These are phyloP conservation scores for Stegostoma tigrinum DNA, from an alignment of 2,113 vertebrate genomes.

Conservation along the genomic window DNA sequence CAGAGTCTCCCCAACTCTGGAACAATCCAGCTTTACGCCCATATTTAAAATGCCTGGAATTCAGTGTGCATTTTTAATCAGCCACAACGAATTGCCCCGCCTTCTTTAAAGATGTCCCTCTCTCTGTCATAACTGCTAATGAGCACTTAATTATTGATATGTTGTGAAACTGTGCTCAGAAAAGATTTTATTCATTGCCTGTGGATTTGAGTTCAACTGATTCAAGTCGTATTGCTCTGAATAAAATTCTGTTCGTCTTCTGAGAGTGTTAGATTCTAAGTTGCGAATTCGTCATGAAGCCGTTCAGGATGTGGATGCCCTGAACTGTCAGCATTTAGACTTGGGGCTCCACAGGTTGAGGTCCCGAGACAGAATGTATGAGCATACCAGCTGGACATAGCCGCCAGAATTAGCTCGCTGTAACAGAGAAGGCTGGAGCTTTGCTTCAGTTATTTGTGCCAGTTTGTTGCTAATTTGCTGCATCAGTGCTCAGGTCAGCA, in stretches of 20 bases:
- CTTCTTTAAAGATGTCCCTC: background rate
- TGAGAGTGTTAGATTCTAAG: background rate
- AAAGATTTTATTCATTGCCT: background rate
- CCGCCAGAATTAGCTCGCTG: background rate
- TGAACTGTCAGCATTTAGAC: background rate
- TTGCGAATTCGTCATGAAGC: background rate
- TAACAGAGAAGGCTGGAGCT: background rate
- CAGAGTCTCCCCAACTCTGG: no score
- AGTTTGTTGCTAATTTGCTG: background rate
- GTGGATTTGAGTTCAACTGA: background rate
- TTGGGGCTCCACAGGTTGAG: background rate
- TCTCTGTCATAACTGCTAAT: background rate
- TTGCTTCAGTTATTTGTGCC: background rate
- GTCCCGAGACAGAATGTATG: background rate
- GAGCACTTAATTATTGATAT: background rate
- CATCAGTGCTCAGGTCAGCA: background rate
- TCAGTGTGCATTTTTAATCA: background rate
- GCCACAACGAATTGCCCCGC: background rate
- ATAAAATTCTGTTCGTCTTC: background rate
- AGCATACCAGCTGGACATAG: background rate
- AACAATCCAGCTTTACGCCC: background rate
- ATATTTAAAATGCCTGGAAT: background rate
- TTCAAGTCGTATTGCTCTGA: background rate
- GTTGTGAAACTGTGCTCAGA: background rate
- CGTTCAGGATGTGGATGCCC: background rate